A percentile compares a stretch with the other conserved stretches of the same genome.
Conservation (phyloP, 2,797 vertebrate species). For the Phrynocephalus guinanensis region DNA sequence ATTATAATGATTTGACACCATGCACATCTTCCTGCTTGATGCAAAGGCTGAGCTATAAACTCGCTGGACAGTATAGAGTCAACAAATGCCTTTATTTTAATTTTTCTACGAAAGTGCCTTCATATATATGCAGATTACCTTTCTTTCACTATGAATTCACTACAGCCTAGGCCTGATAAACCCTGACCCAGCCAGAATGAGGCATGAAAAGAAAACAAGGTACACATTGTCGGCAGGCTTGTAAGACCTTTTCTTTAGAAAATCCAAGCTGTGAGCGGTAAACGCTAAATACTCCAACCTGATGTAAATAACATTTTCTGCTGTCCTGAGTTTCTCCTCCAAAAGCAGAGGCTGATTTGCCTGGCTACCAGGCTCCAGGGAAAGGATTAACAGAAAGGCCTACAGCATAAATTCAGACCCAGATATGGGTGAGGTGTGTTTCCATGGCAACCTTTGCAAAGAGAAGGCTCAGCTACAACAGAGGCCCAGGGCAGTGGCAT, state of each 20-base stretch:
- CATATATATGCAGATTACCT: not conserved
- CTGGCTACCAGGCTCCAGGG: not conserved
- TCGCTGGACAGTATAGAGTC: not conserved
- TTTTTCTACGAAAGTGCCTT: not conserved
- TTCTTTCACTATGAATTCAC: not conserved
- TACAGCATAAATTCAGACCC: constrained; percentile 35
- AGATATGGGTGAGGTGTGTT: constrained; percentile 37
- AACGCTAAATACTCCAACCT: not conserved
- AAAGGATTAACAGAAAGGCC: constrained; percentile 4
- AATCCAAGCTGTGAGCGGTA: not conserved
- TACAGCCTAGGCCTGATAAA: no score
- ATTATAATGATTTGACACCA: not conserved
- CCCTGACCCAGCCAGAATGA: not conserved
- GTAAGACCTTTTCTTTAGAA: not conserved
- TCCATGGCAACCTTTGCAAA: constrained; percentile 38
- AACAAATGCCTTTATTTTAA: not conserved
- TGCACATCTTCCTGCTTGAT: not conserved
- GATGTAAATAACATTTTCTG: not conserved
- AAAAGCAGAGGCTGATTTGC: not conserved
- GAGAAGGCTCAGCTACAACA: constrained; percentile 32
- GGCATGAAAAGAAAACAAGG: not conserved
- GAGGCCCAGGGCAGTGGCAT: constrained; percentile 8
- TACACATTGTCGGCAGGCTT: not conserved
- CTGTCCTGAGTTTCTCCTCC: not conserved
- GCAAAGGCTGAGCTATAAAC: not conserved